A percentile compares a stretch with the other conserved stretches of the same genome.
Conservation (phyloP, 2,113 vertebrate genomes). For the Ancistrus triradiatus region DNA sequence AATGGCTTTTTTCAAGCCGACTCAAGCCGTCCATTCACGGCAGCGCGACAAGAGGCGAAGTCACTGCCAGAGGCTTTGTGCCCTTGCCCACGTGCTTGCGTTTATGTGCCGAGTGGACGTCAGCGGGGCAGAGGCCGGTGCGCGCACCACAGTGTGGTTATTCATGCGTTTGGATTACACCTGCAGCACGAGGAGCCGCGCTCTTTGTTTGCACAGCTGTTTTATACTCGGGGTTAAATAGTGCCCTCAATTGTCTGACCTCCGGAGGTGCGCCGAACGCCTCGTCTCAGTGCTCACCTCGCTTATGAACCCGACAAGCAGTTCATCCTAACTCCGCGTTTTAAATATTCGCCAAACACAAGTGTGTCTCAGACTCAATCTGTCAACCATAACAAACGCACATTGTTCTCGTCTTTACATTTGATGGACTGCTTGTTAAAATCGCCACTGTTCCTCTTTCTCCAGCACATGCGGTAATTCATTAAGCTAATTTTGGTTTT, state of each 20-base stretch:
- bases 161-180: constrained; percentile 58
- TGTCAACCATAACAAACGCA: too few species aligned
- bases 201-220: constrained; percentile 66
- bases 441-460: neutral
- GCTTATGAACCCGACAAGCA: neutral
- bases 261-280: too few species aligned
- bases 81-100: constrained; percentile 17
- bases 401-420: too few species aligned
- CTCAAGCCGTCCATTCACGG: neutral
- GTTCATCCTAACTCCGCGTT: too few species aligned
- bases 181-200: constrained; percentile 37
- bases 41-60: constrained; percentile 10
- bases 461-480: constrained; percentile 12
- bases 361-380: too few species aligned
- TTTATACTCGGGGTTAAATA: constrained; percentile 45
- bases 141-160: constrained; percentile 57
- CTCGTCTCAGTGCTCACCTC: too few species aligned
- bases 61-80: constrained; percentile 14
- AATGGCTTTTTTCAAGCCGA: constrained; percentile 2
- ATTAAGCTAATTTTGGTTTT: constrained; percentile 36
- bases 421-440: too few species aligned
- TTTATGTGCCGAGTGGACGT: constrained; percentile 23
- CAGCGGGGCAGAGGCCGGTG: constrained; percentile 34
- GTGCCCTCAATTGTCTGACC: constrained; percentile 57
- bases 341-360: too few species aligned